Base-by-base conservation (phyloP, 2,888 invertebrate genomes). In the Venusia cambrica region DNA sequence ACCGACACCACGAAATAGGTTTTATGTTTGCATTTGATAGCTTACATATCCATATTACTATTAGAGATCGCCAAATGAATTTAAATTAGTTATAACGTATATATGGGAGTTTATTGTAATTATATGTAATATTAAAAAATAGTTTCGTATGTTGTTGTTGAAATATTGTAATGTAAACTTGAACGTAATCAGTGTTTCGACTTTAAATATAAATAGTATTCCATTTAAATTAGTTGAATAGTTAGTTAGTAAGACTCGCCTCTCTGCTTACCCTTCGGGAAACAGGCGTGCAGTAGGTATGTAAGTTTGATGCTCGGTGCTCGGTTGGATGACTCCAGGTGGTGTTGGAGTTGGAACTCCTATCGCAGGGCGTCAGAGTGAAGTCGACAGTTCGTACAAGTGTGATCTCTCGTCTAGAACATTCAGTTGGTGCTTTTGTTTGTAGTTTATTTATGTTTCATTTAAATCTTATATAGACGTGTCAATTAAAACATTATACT, bases 361-460 rank as follows among this genome's bases (percentile, higher is more conserved):
- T 37, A 37, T 22, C 5, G 11, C 8, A 28, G 5, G 11, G 19
- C 13, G 6, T 5, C 34, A 25, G 19, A n/a, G n/a, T n/a, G n/a
- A n/a, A n/a, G n/a, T n/a, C n/a, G 22, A 54, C 42, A 56, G n/a
- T 43, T 50, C 47, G 54, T 58, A 64, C 45, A 45, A 48, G 43
- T 45, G 50, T 54, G 54, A 58, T 62, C 56, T 60, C 60, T 53
- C 38, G 48, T 44, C 53, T 54, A 42, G 38, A 42, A 45, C 48
- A 51, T 55, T 57, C 54, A 51, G 39, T 48, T 45, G 64, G 63
- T 64, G 63, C 63, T 64, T 54, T 60, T 52, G 40, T 45, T 43
- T 15, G 19, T 31, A 38, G 20, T 48, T 44, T 58, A 38, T 12
- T 46, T 40, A 42, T 36, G 17, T 48, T 48, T 26, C 34, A 45